Conservation (phyloP, 2,113 vertebrate species). For the Scatophagus argus region DNA sequence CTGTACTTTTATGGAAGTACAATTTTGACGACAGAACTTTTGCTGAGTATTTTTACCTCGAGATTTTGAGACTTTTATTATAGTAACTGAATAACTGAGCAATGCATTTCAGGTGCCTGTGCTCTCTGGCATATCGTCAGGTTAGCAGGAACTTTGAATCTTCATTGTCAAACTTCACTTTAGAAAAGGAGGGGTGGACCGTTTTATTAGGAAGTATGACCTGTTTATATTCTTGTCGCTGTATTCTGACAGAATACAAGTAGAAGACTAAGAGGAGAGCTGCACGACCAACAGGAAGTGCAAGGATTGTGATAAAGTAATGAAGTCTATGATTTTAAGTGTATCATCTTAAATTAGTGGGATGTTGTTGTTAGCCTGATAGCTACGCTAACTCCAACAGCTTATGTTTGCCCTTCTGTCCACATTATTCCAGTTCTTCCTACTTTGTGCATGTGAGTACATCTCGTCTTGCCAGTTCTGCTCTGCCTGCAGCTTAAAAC, state of each 20-base stretch:
- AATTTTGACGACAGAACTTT: too few relatives aligned
- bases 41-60: too few relatives aligned
- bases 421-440: background rate
- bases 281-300: background rate
- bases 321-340: conserved; percentile 3
- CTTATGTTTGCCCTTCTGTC: conserved; percentile 4
- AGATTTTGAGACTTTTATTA: too few relatives aligned
- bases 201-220: background rate
- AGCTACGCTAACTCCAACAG: background rate
- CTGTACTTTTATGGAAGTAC: too few relatives aligned
- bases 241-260: background rate
- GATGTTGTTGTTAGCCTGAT: conserved; percentile 12
- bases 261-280: background rate
- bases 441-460: background rate
- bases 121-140: too few relatives aligned
- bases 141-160: background rate
- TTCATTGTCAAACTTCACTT: background rate
- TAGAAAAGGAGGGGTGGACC: background rate
- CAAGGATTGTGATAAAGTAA: background rate
- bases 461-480: conserved; percentile 8
- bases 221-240: background rate
- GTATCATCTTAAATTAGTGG: background rate
- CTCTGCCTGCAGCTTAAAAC: conserved; percentile 20
- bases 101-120: too few relatives aligned
- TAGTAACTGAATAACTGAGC: too few relatives aligned